phyloP scores from a whole-genome alignment of 2,113 vertebrate genomes.

The Perca schrenkii region DNA sequence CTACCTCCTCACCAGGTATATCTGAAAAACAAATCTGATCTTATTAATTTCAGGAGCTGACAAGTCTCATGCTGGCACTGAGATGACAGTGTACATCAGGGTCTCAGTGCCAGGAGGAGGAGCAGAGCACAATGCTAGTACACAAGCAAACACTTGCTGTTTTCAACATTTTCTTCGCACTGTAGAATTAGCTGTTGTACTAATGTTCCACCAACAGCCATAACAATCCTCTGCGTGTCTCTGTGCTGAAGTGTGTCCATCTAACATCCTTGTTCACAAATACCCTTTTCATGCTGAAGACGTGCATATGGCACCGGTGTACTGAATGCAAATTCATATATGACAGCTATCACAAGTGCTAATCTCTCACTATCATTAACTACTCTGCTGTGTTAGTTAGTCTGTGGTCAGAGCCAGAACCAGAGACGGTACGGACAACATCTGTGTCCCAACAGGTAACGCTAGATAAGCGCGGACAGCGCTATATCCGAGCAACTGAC shows the following conservation, averaged over 20 bases:
- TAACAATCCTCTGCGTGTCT: neutral
- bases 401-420: neutral
- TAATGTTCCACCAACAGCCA: slow-evolving; percentile 10
- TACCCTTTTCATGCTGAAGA: neutral
- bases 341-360: neutral
- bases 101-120: slow-evolving; percentile 7
- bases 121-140: neutral
- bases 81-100: neutral
- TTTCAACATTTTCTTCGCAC: slow-evolving; percentile 16
- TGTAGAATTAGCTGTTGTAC: neutral
- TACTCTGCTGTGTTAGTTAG: neutral
- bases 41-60: neutral
- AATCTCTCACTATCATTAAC: neutral
- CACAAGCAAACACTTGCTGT: neutral
- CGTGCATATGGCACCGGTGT: too few species aligned
- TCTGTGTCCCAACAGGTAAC: too few species aligned
- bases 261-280: neutral
- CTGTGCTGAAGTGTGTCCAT: too few species aligned
- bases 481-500: too few species aligned
- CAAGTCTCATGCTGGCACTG: neutral
- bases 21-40: slow-evolving; percentile 2
- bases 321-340: neutral
- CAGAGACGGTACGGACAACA: too few species aligned
- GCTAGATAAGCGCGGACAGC: too few species aligned
- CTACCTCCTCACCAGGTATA: neutral